Conservation (phyloP, 2,797 vertebrate species). For the Notolepis coatsorum region DNA sequence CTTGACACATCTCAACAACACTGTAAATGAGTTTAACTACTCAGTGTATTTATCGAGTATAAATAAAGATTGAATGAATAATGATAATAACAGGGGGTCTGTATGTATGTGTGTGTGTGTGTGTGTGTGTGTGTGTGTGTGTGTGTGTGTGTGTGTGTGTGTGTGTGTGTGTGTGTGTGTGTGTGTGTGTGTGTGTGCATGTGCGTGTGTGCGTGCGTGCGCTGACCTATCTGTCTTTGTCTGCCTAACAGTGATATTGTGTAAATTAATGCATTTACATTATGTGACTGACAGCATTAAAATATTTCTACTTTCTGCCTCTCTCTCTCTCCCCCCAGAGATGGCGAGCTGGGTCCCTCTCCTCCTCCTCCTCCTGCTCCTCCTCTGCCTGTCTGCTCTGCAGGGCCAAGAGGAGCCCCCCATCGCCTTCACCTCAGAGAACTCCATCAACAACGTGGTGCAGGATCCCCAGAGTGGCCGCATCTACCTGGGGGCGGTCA, state of each 20-base stretch:
- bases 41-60: no score
- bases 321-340: constrained; percentile 62
- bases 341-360: constrained; percentile 80
- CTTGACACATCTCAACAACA: no score
- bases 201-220: not conserved
- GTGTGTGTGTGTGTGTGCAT: not conserved
- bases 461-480: constrained; percentile 84
- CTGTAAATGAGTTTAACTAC: no score
- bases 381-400: constrained; percentile 50
- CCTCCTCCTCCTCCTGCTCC: constrained; percentile 64
- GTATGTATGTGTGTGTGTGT: no score
- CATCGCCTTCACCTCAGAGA: constrained; percentile 65
- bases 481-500: constrained; percentile 92
- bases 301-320: constrained; percentile 27
- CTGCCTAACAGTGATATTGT: no score
- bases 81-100: no score
- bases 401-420: constrained; percentile 41
- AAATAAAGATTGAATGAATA: no score
- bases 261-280: no score
- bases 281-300: constrained; percentile 31
- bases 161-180: constrained; percentile 3
- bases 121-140: constrained; percentile 20
- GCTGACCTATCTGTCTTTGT: no score
- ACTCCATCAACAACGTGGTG: constrained; percentile 80
- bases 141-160: not conserved